phyloP scores from a whole-genome alignment of 2,797 vertebrate species.

The Arctocebus calabarensis region DNA sequence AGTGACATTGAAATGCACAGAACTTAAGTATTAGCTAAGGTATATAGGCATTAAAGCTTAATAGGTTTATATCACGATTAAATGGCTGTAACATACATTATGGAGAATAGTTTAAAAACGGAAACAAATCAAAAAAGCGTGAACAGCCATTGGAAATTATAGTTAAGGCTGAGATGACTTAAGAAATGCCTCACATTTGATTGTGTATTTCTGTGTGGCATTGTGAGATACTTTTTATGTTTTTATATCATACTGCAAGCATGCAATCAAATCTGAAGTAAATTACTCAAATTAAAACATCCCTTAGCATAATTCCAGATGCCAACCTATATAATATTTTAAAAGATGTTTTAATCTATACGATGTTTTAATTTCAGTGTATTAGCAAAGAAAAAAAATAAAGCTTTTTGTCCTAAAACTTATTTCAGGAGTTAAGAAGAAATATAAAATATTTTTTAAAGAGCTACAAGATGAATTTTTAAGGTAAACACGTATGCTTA shows the following conservation, averaged over 20 bases:
- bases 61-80: background rate
- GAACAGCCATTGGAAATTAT: background rate
- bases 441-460: slow-evolving; percentile 41
- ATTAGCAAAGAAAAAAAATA: background rate
- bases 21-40: background rate
- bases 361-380: slow-evolving; percentile 26
- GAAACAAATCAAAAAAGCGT: background rate
- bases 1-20: background rate
- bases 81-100: background rate
- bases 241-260: slow-evolving; percentile 66
- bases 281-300: slow-evolving; percentile 72
- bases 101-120: background rate
- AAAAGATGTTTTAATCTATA: slow-evolving; percentile 56
- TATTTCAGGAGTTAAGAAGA: slow-evolving; percentile 44
- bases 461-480: slow-evolving; percentile 42
- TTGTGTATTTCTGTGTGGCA: background rate
- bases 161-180: background rate
- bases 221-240: slow-evolving; percentile 32
- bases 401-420: background rate
- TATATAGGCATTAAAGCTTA: background rate
- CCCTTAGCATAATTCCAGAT: background rate
- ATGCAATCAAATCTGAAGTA: slow-evolving; percentile 51
- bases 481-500: slow-evolving; percentile 25
- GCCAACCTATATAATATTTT: slow-evolving; percentile 55
- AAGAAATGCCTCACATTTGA: background rate